Base-by-base conservation (phyloP, 2,113 vertebrate species). In the Lichenostomus cassidix region DNA sequence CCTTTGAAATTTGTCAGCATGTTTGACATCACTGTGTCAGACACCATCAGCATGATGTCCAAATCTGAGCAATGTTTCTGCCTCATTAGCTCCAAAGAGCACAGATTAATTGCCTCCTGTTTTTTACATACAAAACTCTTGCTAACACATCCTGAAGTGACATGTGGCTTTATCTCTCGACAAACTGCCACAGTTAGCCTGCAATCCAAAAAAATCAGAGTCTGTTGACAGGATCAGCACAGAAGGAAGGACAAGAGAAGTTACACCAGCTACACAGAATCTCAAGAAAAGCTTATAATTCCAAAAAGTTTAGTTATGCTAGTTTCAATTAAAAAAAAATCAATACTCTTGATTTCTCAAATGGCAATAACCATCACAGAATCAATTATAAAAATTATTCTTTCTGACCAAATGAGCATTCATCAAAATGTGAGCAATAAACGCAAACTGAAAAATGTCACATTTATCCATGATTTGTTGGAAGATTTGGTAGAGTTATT, bases 91-190 rank as follows among this genome's bases (percentile, higher is more conserved):
- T 60, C 58, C 58, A 85, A 92, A 87, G 5, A 79, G 65, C 53
- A 91, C 52, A 85, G 49, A 90, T 91, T 91, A 93, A 95, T 94
- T 89, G 68, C 44, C 81, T 94, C 65, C 67, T 31, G 25, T 37
- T 95, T 78, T 84, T 87, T 39, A 76, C 47, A 91, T 2, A 56
- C 41, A 64, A 37, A 55, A 52, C 37, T 79, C 52, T 64, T 76
- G 52, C 53, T 81, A 83, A 65, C 55, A 47, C 42, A 59, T 33
- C 69, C 64, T 11, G 0, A 77, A 74, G 59, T 6, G 31, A 74
- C 55, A 50, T 7, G 18, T 20, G 39, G 12, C 59, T 70, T 77
- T 47, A 31, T 33, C 59, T 68, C 39, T 11, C 35, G 63, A 60
- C 39, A 58, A 69, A 24, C 18, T 42, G 42, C 47, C 23, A 46